Base-by-base conservation (phyloP, 2,888 invertebrate species). In the Diploptera punctata region DNA sequence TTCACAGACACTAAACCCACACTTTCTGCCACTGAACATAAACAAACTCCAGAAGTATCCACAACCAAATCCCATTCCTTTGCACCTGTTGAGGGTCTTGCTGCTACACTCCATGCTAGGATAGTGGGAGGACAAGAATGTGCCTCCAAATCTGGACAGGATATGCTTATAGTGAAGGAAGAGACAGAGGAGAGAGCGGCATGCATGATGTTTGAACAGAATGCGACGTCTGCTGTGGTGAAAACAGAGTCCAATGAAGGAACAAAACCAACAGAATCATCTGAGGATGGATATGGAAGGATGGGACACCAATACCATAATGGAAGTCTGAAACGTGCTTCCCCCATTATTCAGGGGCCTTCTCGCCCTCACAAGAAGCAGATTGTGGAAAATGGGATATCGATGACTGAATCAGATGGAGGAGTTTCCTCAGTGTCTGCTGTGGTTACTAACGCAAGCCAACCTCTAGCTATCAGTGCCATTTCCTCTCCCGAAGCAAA, bases 91-190 rank as follows among this genome's bases (percentile, higher is more conserved):
- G 87, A 88, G 88, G 94, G 95, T 73, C 82, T 95, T 74, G 94
- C 95, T 26, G 94, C 94, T 67, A 93, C 93, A 70, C 83, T 94
- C 75, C 94, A 94, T 81, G 93, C 92, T 73, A 88, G 93, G 77
- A 92, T 94, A 77, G 86, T 94, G 85, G 77, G 88, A 84, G 82
- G 88, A 84, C 84, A 89, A 86, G 84, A 88, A 88, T 80, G 87
- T 86, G 70, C 87, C 31, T 57, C 76, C 13, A 82, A 83, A 38
- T 74, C 79, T n/a, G 81, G 76, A 78, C 81, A n/a, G 80, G 81
- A 70, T 80, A 79, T 62, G 77, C 80, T 65, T 77, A 77, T 70
- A 74, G 78, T 75, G 24, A 75, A 74, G 57, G 74, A 72, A 52
- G 75, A 75, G 57, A 54, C 49, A 18, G 74, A 54, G 77, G 78